Conservation (phyloP, 1,140 invertebrate genomes). For the Hermetia illucens region DNA sequence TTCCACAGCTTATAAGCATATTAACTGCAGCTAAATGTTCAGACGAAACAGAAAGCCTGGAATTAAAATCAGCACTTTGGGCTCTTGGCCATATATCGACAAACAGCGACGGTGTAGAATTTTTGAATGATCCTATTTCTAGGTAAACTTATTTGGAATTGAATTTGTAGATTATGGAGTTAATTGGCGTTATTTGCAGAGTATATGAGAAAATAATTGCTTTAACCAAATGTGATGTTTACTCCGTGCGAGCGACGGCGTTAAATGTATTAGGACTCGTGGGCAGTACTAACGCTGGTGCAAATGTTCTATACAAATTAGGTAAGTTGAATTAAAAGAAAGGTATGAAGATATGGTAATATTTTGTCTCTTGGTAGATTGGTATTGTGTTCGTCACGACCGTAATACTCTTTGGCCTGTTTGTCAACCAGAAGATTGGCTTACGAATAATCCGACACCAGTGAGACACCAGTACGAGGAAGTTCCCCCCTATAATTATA, state of each 20-base stretch:
- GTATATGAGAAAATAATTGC: slow-evolving; percentile 29
- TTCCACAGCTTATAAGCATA: slow-evolving; percentile 32
- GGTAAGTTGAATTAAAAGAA: slow-evolving; percentile 39
- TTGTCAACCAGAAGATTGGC: slow-evolving; percentile 48
- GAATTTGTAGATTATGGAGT: no score
- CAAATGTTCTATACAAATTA: slow-evolving; percentile 52
- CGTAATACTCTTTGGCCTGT: slow-evolving; percentile 74
- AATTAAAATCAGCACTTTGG: slow-evolving; percentile 83
- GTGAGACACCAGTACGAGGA: slow-evolving; percentile 26
- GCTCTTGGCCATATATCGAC: slow-evolving; percentile 70
- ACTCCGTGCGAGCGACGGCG: slow-evolving; percentile 76
- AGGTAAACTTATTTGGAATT: slow-evolving; percentile 14
- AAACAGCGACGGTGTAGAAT: slow-evolving; percentile 54
- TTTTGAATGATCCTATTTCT: slow-evolving; percentile 40
- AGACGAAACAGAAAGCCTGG: slow-evolving; percentile 48
- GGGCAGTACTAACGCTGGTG: slow-evolving; percentile 65
- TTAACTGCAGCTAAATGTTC: slow-evolving; percentile 35
- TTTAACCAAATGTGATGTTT: slow-evolving; percentile 62
- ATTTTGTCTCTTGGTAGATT: slow-evolving; percentile 38
- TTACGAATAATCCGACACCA: slow-evolving; percentile 29
- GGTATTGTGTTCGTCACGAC: slow-evolving; percentile 69
- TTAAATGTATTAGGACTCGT: slow-evolving; percentile 77
- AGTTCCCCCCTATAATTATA: slow-evolving; percentile 22
- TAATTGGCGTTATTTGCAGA: slow-evolving; percentile 8
- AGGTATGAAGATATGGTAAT: background rate